Percentiles rank a stretch among this genome's conserved stretches.
Evolutionary conservation across 2,888 invertebrate species (phyloP).

Genomic region (Melikaiella ostensackeni): DNA sequence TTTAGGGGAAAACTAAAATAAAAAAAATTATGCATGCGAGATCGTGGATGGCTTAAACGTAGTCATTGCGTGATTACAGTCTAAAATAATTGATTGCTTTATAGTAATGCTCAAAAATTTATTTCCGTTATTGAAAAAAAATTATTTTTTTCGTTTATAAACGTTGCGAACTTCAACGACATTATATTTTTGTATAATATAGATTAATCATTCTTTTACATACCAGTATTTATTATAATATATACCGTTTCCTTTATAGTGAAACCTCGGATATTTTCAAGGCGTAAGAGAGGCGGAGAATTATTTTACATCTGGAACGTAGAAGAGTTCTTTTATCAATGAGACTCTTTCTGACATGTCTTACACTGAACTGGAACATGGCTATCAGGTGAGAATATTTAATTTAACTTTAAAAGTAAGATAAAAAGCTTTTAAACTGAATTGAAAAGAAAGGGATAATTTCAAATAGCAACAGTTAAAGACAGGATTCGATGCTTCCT

Average conservation of each 20-base stretch:
- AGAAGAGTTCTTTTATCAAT: slow-evolving; percentile 65
- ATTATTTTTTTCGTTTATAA: no score
- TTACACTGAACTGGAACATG: slow-evolving; percentile 95
- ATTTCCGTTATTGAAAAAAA: no score
- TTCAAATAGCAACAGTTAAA: slow-evolving; percentile 72
- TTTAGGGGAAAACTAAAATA: no score
- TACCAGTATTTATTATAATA: background rate
- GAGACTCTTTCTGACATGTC: slow-evolving; percentile 82
- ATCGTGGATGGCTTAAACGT: no score
- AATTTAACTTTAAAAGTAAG: background rate
- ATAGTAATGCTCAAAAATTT: no score
- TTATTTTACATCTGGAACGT: slow-evolving; percentile 17
- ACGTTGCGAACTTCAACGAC: no score
- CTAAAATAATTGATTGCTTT: no score
- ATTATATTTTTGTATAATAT: no score
- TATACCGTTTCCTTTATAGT: background rate
- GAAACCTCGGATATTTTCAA: background rate
- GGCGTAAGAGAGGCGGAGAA: background rate
- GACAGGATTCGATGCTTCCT: background rate
- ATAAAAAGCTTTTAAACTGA: background rate
- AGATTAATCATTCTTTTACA: no score
- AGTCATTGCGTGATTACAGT: no score
- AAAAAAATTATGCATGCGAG: no score
- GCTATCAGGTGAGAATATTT: slow-evolving; percentile 88
- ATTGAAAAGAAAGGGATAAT: background rate